Percentiles rank a stretch among this genome's conserved stretches.
These are phyloP conservation scores for Trissonchulus latispiculum DNA, from an alignment of 2,888 invertebrate species.

Conservation along the genomic window DNA sequence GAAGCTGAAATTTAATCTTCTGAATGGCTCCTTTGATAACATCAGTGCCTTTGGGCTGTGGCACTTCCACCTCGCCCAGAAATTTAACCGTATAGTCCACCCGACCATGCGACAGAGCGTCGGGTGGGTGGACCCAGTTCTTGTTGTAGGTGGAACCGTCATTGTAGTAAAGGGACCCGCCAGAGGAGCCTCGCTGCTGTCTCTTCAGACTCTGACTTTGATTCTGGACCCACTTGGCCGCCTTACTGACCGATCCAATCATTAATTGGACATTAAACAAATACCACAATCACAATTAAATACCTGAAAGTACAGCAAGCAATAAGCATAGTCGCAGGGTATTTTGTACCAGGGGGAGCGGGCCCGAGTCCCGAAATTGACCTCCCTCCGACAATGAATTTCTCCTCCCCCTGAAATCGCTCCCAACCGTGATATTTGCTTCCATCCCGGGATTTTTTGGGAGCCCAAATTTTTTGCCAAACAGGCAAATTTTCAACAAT, in stretches of 20 bases:
- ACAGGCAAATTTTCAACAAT: too few species aligned
- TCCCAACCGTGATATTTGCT: too few species aligned
- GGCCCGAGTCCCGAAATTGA: too few species aligned
- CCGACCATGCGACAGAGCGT: constrained; percentile 81
- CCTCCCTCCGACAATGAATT: too few species aligned
- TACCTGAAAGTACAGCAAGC: too few species aligned
- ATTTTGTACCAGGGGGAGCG: too few species aligned
- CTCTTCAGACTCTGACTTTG: constrained; percentile 4
- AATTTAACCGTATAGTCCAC: constrained; percentile 97
- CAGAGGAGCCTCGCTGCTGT: neutral
- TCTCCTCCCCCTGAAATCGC: too few species aligned
- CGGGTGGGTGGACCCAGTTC: constrained; percentile 88
- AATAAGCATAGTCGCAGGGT: too few species aligned
- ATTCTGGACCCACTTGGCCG: constrained; percentile 16
- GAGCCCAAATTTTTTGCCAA: too few species aligned
- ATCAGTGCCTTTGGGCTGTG: constrained; percentile 92
- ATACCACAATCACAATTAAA: too few species aligned
- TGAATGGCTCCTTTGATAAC: constrained; percentile 94
- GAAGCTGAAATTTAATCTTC: constrained; percentile 55
- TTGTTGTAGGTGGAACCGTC: constrained; percentile 36
- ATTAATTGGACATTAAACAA: too few species aligned
- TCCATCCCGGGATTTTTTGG: too few species aligned
- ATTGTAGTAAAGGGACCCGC: neutral
- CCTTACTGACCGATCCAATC: constrained; percentile 6
- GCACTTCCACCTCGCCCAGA: constrained; percentile 85